Conservation (phyloP, 2,797 vertebrate genomes). For the Sphenodon punctatus region DNA sequence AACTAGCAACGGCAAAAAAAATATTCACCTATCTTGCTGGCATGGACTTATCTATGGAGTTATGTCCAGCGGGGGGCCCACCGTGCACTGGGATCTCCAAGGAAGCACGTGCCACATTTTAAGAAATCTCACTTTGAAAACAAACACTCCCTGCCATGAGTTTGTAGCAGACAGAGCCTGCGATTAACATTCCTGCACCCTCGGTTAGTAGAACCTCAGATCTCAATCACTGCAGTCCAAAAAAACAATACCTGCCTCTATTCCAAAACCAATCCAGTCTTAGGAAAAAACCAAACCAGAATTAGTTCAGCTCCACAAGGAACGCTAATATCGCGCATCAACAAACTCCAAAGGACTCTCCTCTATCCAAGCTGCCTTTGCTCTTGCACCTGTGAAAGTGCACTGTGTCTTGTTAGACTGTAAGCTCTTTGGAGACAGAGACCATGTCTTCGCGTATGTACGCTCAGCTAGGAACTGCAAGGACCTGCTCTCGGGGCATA, state of each 20-base stretch:
- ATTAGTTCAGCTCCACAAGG: not conserved
- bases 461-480: no score
- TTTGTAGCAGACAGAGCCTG: not conserved
- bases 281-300: not conserved
- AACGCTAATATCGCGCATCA: not conserved
- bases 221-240: not conserved
- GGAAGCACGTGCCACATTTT: not conserved
- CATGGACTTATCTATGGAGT: not conserved
- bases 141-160: not conserved
- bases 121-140: not conserved
- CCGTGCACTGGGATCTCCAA: not conserved
- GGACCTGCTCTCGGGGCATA: no score
- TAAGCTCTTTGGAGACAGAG: no score
- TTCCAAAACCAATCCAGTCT: not conserved
- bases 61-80: not conserved
- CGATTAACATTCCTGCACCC: not conserved
- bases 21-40: not conserved
- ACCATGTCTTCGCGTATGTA: no score
- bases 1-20: not conserved
- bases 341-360: not conserved
- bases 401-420: no score
- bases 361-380: no score
- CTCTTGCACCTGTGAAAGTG: no score
- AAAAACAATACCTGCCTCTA: not conserved
- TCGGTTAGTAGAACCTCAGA: not conserved